Base-by-base conservation (phyloP, 2,888 invertebrate species). In the Odontomyia ornata region DNA sequence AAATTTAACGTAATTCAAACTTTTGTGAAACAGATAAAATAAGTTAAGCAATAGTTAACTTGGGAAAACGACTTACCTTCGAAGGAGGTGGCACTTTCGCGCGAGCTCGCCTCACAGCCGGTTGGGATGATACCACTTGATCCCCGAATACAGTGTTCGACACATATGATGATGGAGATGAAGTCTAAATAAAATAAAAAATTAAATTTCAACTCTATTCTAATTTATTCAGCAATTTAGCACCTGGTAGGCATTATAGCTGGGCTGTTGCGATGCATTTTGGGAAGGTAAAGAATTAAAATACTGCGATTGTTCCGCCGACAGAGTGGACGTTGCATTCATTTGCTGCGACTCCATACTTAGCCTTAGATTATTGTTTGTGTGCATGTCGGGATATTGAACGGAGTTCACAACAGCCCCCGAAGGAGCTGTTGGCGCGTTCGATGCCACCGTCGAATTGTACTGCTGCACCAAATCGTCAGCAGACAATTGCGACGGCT, bases 21-120 rank as follows among this genome's bases (percentile, higher is more conserved):
- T n/a, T n/a, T n/a, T n/a, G n/a, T n/a, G n/a, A n/a, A n/a, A n/a
- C n/a, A n/a, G n/a, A n/a, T n/a, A n/a, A n/a, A n/a, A n/a, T n/a
- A n/a, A n/a, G n/a, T n/a, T n/a, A n/a, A n/a, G n/a, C n/a, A n/a
- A n/a, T n/a, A n/a, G n/a, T n/a, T n/a, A n/a, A n/a, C n/a, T n/a
- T n/a, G n/a, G n/a, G n/a, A 36, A 36, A 3, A 36, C 3, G 13
- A 62, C 62, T 82, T 86, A 93, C 93, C 89, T 94, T 95, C 56
- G 95, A 95, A 5, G 95, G 95, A 30, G 95, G 95, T 25, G 95
- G 95, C 77, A 95, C 90, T 80, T 94, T 87, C 30, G 93, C 92
- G 77, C 93, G 92, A 76, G 89, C 91, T 72, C 87, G 84, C 57
- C 88, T 85, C 75, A 89, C 89, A 80, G 88, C 81, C 1, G 88